Conservation (phyloP, 2,113 vertebrate species). For the Andinoacara biseriatus region DNA sequence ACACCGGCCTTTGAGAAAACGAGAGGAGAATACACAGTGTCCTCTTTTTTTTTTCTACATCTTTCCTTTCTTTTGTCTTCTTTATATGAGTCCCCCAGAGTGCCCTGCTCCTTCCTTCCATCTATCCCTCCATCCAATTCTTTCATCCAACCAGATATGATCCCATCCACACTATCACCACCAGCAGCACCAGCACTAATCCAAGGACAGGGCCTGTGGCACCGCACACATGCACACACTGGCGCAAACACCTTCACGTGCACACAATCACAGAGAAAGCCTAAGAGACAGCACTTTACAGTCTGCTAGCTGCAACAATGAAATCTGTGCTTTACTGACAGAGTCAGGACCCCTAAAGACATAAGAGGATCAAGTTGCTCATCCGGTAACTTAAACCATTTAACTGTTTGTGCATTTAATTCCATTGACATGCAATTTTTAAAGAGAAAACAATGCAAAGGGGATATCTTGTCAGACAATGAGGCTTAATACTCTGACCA, state of each 20-base stretch:
- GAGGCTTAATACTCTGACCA: slow-evolving; percentile 46
- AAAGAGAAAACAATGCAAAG: slow-evolving; percentile 55
- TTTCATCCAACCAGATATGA: slow-evolving; percentile 57
- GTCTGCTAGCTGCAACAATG: slow-evolving; percentile 63
- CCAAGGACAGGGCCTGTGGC: slow-evolving; percentile 37
- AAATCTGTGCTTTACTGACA: slow-evolving; percentile 71
- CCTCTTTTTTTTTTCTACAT: slow-evolving; percentile 45
- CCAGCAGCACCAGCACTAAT: slow-evolving; percentile 44
- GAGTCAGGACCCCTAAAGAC: slow-evolving; percentile 70
- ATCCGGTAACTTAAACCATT: slow-evolving; percentile 80
- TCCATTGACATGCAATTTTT: slow-evolving; percentile 64
- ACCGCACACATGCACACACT: not conserved
- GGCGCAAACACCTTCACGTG: slow-evolving; percentile 17
- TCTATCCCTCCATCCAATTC: slow-evolving; percentile 26
- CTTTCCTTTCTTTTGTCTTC: slow-evolving; percentile 65
- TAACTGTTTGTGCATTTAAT: slow-evolving; percentile 80
- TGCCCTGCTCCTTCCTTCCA: slow-evolving; percentile 46
- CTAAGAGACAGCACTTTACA: slow-evolving; percentile 54
- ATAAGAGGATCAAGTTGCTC: slow-evolving; percentile 78
- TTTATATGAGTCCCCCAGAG: slow-evolving; percentile 60
- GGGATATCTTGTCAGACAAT: slow-evolving; percentile 52
- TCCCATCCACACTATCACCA: slow-evolving; percentile 45
- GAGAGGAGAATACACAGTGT: slow-evolving; percentile 36
- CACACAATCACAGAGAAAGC: slow-evolving; percentile 37
- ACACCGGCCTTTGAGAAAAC: slow-evolving; percentile 49